These are phyloP conservation scores for Campodea augens DNA, from an alignment of 1,140 invertebrate species.

Conservation along the genomic window DNA sequence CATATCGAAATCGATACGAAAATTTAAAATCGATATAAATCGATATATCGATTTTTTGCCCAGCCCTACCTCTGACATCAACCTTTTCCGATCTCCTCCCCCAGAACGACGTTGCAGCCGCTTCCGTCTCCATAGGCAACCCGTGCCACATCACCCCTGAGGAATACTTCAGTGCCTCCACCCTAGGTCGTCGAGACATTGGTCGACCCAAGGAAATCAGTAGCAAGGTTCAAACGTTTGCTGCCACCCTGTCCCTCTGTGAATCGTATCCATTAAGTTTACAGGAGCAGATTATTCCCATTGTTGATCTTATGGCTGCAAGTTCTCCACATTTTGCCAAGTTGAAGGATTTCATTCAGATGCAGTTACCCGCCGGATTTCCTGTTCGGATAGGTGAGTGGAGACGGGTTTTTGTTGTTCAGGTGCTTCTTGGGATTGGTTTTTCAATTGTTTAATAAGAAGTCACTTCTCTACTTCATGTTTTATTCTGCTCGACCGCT, in stretches of 20 bases:
- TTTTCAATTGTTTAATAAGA: too few species aligned
- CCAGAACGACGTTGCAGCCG: too few species aligned
- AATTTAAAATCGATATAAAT: too few species aligned
- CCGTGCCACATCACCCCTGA: slow-evolving; percentile 58
- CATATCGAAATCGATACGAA: too few species aligned
- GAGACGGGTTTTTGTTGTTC: too few species aligned
- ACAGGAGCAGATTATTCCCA: slow-evolving; percentile 90
- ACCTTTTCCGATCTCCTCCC: too few species aligned
- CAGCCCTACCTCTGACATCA: too few species aligned
- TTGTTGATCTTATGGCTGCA: slow-evolving; percentile 92
- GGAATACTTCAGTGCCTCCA: slow-evolving; percentile 66
- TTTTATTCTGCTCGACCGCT: too few species aligned
- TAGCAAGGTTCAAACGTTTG: slow-evolving; percentile 67
- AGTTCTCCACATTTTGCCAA: slow-evolving; percentile 94
- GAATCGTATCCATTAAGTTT: slow-evolving; percentile 72
- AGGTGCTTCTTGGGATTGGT: too few species aligned
- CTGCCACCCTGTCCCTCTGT: slow-evolving; percentile 84
- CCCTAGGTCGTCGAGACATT: slow-evolving; percentile 65
- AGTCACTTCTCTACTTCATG: too few species aligned
- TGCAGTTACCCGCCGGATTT: slow-evolving; percentile 91
- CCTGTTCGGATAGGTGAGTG: slow-evolving; percentile 84
- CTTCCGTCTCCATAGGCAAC: too few species aligned
- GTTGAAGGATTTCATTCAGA: slow-evolving; percentile 89
- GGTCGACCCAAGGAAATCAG: slow-evolving; percentile 73
- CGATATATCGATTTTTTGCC: too few species aligned